Evolutionary conservation across 2,797 vertebrate species (phyloP).

Genomic region (Xiphophorus birchmanni): DNA sequence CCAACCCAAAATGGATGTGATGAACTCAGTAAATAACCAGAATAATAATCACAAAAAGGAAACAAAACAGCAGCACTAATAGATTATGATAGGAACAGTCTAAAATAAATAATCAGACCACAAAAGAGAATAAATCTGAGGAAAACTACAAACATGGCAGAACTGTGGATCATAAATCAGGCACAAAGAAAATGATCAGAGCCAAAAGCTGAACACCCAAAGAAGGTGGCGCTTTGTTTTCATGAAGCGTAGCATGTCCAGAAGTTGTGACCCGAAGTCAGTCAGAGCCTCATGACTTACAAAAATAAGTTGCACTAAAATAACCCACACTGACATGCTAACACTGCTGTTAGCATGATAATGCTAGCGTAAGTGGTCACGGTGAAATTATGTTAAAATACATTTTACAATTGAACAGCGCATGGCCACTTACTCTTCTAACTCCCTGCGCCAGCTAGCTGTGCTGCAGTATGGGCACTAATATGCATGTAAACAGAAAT

Average conservation of each 20-base stretch:
- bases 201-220: not conserved
- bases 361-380: not conserved
- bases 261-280: not conserved
- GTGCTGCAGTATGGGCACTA: not conserved
- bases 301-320: not conserved
- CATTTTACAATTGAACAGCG: not conserved
- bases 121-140: not conserved
- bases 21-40: not conserved
- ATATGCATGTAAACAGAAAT: not conserved
- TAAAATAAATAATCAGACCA: not conserved
- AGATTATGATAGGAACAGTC: not conserved
- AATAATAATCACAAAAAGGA: not conserved
- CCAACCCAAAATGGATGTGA: not conserved
- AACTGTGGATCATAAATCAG: not conserved
- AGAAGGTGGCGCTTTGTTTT: not conserved
- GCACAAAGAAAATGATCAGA: not conserved
- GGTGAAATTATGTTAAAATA: not conserved
- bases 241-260: not conserved
- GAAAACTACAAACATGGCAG: not conserved
- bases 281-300: not conserved
- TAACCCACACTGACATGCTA: not conserved
- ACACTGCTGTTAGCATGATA: not conserved
- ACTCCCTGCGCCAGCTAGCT: not conserved
- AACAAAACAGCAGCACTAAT: not conserved
- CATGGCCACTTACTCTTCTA: not conserved